These are phyloP conservation scores for Naso thynnoides DNA, from an alignment of 2,797 vertebrate genomes.

Conservation along the genomic window DNA sequence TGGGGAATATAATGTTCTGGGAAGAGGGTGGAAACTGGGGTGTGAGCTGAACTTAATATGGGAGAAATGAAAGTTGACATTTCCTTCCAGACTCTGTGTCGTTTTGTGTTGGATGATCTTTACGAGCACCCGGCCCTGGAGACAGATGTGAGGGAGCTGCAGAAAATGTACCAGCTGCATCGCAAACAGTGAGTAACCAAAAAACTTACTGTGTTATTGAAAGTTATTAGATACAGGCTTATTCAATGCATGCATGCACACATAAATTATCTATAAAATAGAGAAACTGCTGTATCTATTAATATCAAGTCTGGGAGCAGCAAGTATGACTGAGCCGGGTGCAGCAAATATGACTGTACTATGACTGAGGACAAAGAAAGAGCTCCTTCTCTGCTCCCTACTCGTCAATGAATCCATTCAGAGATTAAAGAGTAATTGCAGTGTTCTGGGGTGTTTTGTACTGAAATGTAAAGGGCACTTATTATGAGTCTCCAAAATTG, in stretches of 20 bases:
- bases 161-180: conserved; percentile 93
- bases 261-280: not conserved
- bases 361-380: conserved; percentile 56
- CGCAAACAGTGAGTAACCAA: conserved; percentile 91
- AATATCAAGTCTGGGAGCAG: conserved; percentile 1
- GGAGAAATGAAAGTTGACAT: conserved; percentile 48
- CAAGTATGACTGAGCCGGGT: too few relatives aligned
- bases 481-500: conserved; percentile 27
- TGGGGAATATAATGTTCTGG: conserved; percentile 62
- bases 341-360: conserved; percentile 20
- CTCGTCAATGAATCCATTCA: conserved; percentile 78
- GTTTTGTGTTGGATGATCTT: conserved; percentile 93
- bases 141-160: conserved; percentile 92
- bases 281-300: not conserved
- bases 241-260: not conserved
- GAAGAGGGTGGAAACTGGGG: conserved; percentile 29
- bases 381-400: conserved; percentile 46
- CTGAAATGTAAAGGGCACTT: conserved; percentile 64
- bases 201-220: not conserved
- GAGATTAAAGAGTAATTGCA: conserved; percentile 51
- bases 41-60: conserved; percentile 7
- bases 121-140: conserved; percentile 94
- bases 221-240: not conserved
- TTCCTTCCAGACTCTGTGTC: conserved; percentile 90
- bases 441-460: conserved; percentile 55